Base-by-base conservation (phyloP, 2,888 invertebrate genomes). In the Corbicula japonica region DNA sequence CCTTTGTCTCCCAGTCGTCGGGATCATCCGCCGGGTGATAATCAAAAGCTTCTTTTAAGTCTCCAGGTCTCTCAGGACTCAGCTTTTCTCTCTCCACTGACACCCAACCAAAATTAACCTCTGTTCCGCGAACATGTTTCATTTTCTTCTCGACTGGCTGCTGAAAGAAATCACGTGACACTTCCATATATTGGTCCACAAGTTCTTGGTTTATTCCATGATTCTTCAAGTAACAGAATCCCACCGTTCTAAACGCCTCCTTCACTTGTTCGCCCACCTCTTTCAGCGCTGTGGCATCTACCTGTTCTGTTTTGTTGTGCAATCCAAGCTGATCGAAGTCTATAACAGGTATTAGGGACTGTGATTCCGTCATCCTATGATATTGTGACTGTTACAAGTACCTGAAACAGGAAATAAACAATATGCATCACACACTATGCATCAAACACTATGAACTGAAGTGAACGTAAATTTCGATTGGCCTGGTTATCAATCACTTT, bases 191-290 rank as follows among this genome's bases (percentile, higher is more conserved):
- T 28, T 21, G 58, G 23, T 44, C 58, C 2, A 78, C 23, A 34
- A 70, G n/a, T 6, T 46, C 34, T 26, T 60, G 23, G 28, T 61
- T 35, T 12, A 85, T 60, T 2, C 85, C 83, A 30, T 85, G 83
- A 44, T 85, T 85, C 41, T 74, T 80, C n/a, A 85, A 26, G 58
- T 85, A 85, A 41, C 77, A 76, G 48, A 85, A 85, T 23, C 85
- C 79, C 12, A 70, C 63, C 8, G 66, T 58, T 12, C 69, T 69
- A 44, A 84, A 80, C 1, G 76, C 82, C 6, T 72, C 54, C 35
- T 63, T 56, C 8, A 84, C 15, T 30, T 80, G 46, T 10, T 44
- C 44, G 30, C 79, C 81, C n/a, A 76, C 21, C n/a, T n/a, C n/a
- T n/a, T n/a, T n/a, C n/a, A n/a, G n/a, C n/a, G n/a, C n/a, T n/a